Evolutionary conservation across 2,888 invertebrate genomes (phyloP).

Genomic region (Galeopsomyia nigrocyanea): DNA sequence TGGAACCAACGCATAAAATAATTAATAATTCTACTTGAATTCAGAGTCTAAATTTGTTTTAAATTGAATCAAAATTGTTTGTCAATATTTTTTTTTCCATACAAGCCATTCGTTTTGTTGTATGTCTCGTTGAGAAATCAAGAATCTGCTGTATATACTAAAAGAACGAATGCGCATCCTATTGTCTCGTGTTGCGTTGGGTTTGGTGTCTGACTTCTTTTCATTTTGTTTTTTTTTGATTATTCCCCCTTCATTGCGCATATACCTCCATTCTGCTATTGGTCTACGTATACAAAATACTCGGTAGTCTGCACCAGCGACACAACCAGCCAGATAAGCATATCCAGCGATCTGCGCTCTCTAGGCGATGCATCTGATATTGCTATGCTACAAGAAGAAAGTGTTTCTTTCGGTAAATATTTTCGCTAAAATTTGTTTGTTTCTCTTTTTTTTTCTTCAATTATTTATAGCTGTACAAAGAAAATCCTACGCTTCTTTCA

Average conservation of each 20-base stretch:
- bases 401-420: conserved; percentile 67
- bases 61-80: conserved; percentile 18
- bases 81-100: conserved; percentile 1
- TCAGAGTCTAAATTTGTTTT: too few relatives aligned
- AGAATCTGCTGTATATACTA: not conserved
- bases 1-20: too few relatives aligned
- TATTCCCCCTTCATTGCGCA: conserved; percentile 62
- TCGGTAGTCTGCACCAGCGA: conserved; percentile 67
- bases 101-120: not conserved
- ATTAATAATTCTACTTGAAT: too few relatives aligned
- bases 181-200: conserved; percentile 43
- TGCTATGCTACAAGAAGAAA: conserved; percentile 67
- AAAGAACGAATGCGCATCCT: conserved; percentile 24
- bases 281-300: conserved; percentile 53
- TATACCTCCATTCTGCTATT: conserved; percentile 61
- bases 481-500: conserved; percentile 43
- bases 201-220: conserved; percentile 40
- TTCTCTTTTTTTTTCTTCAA: not conserved
- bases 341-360: conserved; percentile 68
- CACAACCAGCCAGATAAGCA: conserved; percentile 69
- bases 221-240: conserved; percentile 47
- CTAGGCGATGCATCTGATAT: conserved; percentile 67
- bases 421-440: conserved; percentile 46
- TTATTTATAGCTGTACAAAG: conserved; percentile 44
- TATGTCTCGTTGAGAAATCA: not conserved